A percentile compares a stretch with the other conserved stretches of the same genome.
phyloP scores from a whole-genome alignment of 2,888 invertebrate species.

The Tridacna gigas region DNA sequence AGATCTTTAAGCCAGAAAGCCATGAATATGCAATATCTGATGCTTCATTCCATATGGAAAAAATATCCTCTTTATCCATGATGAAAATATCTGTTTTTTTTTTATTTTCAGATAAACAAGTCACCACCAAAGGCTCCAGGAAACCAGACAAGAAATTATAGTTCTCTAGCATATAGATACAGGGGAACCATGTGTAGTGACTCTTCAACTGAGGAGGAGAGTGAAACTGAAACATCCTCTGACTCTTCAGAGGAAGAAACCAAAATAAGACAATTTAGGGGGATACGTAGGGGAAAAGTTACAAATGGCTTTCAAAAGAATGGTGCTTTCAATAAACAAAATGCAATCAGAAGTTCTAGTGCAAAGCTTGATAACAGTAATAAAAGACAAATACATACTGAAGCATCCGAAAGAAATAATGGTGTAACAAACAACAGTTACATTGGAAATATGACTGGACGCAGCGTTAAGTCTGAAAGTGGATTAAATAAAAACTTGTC shows the following conservation, averaged over 20 bases:
- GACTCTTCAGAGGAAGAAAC: slow-evolving; percentile 61
- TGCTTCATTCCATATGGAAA: too few relatives aligned
- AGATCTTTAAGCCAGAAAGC: too few relatives aligned
- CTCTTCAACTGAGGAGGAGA: slow-evolving; percentile 58
- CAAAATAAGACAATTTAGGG: slow-evolving; percentile 43
- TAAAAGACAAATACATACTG: slow-evolving; percentile 43
- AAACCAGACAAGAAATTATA: slow-evolving; percentile 53
- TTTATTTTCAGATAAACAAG: slow-evolving; percentile 57
- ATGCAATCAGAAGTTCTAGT: slow-evolving; percentile 49
- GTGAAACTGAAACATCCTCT: slow-evolving; percentile 54
- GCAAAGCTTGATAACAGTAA: slow-evolving; percentile 48
- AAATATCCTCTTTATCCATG: too few relatives aligned
- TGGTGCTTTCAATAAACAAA: slow-evolving; percentile 35
- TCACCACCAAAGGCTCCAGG: slow-evolving; percentile 31
- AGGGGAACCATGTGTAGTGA: slow-evolving; percentile 33
- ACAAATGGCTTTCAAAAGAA: slow-evolving; percentile 30
- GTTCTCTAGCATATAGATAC: slow-evolving; percentile 33
- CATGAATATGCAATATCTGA: too few relatives aligned
- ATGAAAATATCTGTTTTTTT: not conserved
- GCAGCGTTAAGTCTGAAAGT: slow-evolving; percentile 62
- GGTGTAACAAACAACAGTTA: slow-evolving; percentile 1
- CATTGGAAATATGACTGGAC: slow-evolving; percentile 50
- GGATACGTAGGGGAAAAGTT: slow-evolving; percentile 32
- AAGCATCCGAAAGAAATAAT: slow-evolving; percentile 7
- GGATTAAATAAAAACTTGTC: slow-evolving; percentile 40